Evolutionary conservation across 2,113 vertebrate species (phyloP).

Genomic region (Nibea albiflora): DNA sequence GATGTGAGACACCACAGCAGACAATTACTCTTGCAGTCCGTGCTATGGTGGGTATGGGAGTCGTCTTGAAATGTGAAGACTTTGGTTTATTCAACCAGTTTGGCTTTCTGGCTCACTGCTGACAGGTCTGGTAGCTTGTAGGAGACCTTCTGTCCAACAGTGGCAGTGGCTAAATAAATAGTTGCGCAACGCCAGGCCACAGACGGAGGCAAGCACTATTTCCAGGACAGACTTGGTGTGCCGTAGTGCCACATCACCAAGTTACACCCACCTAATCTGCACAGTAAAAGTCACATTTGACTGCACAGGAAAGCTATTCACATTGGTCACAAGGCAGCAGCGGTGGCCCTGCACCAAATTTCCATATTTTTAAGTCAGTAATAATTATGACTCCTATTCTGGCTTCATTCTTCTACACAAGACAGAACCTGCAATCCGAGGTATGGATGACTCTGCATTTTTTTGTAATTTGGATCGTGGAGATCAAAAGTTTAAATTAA

Average conservation of each 20-base stretch:
- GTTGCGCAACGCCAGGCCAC: conserved; percentile 40
- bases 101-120: conserved; percentile 15
- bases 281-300: conserved; percentile 6
- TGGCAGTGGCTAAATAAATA: conserved; percentile 42
- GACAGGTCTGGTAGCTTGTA: conserved; percentile 21
- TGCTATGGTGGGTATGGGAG: conserved; percentile 6
- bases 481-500: conserved; percentile 17
- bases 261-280: conserved; percentile 51
- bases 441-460: not conserved
- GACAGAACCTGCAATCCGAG: conserved; percentile 21
- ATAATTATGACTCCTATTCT: conserved; percentile 8
- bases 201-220: conserved; percentile 48
- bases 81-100: conserved; percentile 2
- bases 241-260: conserved; percentile 69
- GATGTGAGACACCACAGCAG: conserved; percentile 45
- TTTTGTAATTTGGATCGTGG: not conserved
- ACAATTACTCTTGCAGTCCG: not conserved
- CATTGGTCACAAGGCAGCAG: conserved; percentile 5
- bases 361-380: not conserved
- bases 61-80: conserved; percentile 27
- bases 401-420: not conserved
- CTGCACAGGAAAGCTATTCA: conserved; percentile 5
- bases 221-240: conserved; percentile 45
- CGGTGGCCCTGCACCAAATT: not conserved
- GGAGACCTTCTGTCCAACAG: conserved; percentile 30